A percentile compares a stretch with the other conserved stretches of the same genome.
Evolutionary conservation across 1,140 invertebrate species (phyloP).

Genomic region (Triops longicaudatus): DNA sequence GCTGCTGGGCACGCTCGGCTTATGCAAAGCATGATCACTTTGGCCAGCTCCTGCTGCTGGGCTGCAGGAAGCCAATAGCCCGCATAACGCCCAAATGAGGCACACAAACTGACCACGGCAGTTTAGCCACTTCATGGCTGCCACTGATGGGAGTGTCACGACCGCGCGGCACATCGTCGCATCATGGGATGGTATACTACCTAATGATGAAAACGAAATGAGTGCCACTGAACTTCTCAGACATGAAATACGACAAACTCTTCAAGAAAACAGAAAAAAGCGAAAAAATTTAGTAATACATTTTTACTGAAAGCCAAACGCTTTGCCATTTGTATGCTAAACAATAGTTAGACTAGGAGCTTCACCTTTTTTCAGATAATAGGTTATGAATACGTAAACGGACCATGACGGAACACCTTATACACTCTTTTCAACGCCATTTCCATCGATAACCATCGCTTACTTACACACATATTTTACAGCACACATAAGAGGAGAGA

Average conservation of each 20-base stretch:
- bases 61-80: neutral
- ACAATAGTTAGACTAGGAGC: neutral
- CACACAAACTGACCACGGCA: slow-evolving; percentile 6
- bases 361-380: neutral
- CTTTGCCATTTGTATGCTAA: neutral
- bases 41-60: neutral
- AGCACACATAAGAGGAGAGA: neutral
- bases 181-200: neutral
- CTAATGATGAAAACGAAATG: neutral
- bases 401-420: neutral
- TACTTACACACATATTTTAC: neutral
- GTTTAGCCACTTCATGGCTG: neutral
- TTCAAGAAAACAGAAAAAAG: neutral
- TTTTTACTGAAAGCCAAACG: neutral
- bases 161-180: slow-evolving; percentile 1
- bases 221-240: too few relatives aligned
- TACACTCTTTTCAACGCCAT: neutral
- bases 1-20: neutral
- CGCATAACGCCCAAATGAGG: slow-evolving; percentile 11
- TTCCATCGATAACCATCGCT: slow-evolving; percentile 8
- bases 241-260: neutral
- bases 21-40: neutral
- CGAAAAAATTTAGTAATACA: neutral
- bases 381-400: slow-evolving; percentile 4
- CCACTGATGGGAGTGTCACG: neutral